Percentiles rank a stretch among this genome's conserved stretches.
Conservation (phyloP, 2,113 vertebrate species). For the Choloepus hoffmanni region DNA sequence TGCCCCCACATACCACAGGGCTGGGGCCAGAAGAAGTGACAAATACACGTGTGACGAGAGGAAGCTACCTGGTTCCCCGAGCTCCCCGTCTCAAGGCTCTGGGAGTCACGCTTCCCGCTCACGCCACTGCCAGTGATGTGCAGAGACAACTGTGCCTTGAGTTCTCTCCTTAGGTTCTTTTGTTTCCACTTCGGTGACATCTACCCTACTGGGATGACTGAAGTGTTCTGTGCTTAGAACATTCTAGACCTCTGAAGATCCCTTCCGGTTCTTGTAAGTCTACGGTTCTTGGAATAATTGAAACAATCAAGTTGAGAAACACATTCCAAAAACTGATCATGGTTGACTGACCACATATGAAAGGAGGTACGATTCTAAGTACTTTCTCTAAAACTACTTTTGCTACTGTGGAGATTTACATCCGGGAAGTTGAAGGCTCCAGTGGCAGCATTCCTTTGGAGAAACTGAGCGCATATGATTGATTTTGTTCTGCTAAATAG, state of each 20-base stretch:
- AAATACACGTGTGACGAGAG: fast-evolving
- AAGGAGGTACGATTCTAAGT: constrained; percentile 40
- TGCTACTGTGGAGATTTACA: background rate
- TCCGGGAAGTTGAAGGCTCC: background rate
- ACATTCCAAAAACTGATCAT: background rate
- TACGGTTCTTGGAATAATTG: constrained; percentile 49
- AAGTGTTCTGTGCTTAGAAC: constrained; percentile 10
- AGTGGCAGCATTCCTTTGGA: background rate
- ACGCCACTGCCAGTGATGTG: background rate
- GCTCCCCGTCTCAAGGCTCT: background rate
- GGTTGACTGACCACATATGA: background rate
- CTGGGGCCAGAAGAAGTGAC: background rate
- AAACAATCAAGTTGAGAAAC: constrained; percentile 28
- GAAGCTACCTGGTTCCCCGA: background rate
- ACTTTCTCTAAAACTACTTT: constrained; percentile 22
- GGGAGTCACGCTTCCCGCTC: background rate
- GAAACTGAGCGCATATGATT: background rate
- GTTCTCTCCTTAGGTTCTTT: background rate
- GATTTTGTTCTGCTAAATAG: background rate
- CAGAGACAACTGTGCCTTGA: background rate
- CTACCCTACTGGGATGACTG: background rate
- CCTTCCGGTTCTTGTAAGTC: constrained; percentile 57
- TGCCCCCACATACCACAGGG: background rate
- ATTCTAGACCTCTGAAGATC: constrained; percentile 34
- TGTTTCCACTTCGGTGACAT: background rate